Percentiles rank a stretch among this genome's conserved stretches.
phyloP scores from a whole-genome alignment of 2,888 invertebrate species.

The Platypus cylindrus region DNA sequence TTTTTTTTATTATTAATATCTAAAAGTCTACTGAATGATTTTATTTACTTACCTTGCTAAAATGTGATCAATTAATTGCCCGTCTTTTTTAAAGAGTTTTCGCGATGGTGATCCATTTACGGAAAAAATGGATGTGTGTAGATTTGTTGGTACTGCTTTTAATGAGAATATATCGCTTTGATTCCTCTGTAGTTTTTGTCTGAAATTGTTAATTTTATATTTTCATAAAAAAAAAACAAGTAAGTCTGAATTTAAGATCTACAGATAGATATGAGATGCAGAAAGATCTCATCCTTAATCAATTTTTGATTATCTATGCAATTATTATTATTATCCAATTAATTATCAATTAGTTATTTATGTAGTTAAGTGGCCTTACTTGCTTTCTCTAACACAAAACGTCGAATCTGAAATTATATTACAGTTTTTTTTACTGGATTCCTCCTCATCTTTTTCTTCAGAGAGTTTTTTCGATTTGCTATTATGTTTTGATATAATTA shows the following conservation, averaged over 20 bases:
- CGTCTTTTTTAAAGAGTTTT: slow-evolving; percentile 15
- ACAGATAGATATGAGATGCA: too few relatives aligned
- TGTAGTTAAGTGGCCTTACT: too few relatives aligned
- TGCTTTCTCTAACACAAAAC: too few relatives aligned
- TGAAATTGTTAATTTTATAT: too few relatives aligned
- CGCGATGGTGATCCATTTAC: slow-evolving; percentile 22
- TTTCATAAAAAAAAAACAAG: too few relatives aligned
- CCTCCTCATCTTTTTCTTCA: slow-evolving; percentile 1
- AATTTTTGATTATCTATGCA: too few relatives aligned
- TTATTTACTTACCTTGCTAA: slow-evolving; percentile 7
- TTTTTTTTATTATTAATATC: neutral
- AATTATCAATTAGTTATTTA: too few relatives aligned
- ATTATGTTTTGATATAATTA: too few relatives aligned
- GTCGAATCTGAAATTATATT: slow-evolving; percentile 5
- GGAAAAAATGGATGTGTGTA: slow-evolving; percentile 20
- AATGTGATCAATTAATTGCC: slow-evolving; percentile 9
- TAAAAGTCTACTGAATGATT: too few relatives aligned
- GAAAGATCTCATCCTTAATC: too few relatives aligned
- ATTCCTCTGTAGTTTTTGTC: slow-evolving; percentile 17
- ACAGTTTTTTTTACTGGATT: slow-evolving; percentile 1
- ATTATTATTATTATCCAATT: too few relatives aligned
- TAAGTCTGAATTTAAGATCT: too few relatives aligned
- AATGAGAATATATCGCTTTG: slow-evolving; percentile 25
- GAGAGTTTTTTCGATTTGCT: slow-evolving; percentile 1
- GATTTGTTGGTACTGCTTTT: slow-evolving; percentile 16